Evolutionary conservation across 2,797 vertebrate genomes (phyloP).

Genomic region (Pachyuromys duprasi): DNA sequence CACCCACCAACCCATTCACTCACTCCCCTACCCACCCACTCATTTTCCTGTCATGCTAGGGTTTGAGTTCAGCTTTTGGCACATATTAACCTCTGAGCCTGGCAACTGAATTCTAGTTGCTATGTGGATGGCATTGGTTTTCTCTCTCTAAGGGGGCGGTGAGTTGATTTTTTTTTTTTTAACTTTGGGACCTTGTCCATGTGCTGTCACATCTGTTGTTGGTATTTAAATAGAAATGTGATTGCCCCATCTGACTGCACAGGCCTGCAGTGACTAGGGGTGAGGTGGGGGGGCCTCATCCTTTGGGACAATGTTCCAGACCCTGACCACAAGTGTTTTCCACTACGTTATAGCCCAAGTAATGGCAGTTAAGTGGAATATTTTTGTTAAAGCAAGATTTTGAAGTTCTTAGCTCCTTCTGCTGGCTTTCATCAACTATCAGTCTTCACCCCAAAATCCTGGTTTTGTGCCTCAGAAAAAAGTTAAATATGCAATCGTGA

Average conservation of each 20-base stretch:
- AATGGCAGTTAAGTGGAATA: slow-evolving; percentile 30
- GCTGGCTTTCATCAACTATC: slow-evolving; percentile 72
- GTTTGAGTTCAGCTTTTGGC: neutral
- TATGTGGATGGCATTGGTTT: neutral
- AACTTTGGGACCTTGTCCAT: neutral
- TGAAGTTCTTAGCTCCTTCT: slow-evolving; percentile 81
- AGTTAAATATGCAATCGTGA: slow-evolving; percentile 62
- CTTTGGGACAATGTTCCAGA: slow-evolving; percentile 21
- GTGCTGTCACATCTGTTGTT: slow-evolving; percentile 22
- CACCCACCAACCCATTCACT: neutral
- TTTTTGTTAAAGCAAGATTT: slow-evolving; percentile 72
- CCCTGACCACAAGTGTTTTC: slow-evolving; percentile 56
- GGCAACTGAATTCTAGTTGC: neutral
- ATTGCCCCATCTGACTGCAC: neutral
- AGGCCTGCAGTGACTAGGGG: neutral
- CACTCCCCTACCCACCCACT: neutral
- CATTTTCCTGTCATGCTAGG: neutral
- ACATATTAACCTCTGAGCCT: neutral
- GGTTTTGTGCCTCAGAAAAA: slow-evolving; percentile 58
- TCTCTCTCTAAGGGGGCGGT: neutral
- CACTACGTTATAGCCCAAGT: slow-evolving; percentile 1
- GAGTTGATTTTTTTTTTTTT: neutral
- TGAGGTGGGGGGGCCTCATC: neutral
- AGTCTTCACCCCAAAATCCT: slow-evolving; percentile 73
- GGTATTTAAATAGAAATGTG: neutral